Evolutionary conservation across 2,888 invertebrate species (phyloP), one percentile per base, ranked within the genome.

Genomic region (Drosophila greeni): DNA sequence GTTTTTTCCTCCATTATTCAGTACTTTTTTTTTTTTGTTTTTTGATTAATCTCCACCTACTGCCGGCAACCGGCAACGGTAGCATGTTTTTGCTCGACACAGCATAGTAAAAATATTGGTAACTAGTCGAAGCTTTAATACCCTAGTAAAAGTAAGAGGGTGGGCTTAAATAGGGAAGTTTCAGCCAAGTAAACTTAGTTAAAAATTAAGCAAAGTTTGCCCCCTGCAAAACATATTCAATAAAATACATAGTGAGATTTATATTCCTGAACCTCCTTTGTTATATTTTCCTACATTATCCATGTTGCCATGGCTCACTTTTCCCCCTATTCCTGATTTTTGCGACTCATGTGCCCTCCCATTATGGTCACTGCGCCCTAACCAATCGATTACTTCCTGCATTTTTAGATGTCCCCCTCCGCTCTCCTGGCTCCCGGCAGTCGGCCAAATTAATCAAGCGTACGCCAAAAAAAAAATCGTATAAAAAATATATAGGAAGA

Each of bases 31-130:
- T 16, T 29, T 56, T 29, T n/a, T 42, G 9, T 40, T n/a, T 62
- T 51, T 49, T 60, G 72, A 77, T 81, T 75, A 78, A 75, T 78
- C 75, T 81, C 71, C 78, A 77, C 71, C 77, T 81, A 66, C 77
- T 72, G 65, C 62, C 52, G 64, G 49, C 42, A 65, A 73, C 76
- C 73, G 70, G 73, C 73, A n/a, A n/a, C 66, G 69, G 55, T 54
- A 47, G 62, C 62, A 62, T 62, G 65, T 29, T 62, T 51, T 51
- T 42, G 33, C 34, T 11, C 64, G 18, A 51, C 48, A 37, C 26
- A 26, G 26, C 26, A 26, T 20, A 37, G 54, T 54, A 37, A 18
- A 12, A 43, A 43, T 18, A 24, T n/a, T n/a, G 18, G 18, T 23
- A 60, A 18, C 60, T 60, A 23, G 37, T 18, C 59, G 59, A 45